Evolutionary conservation across 2,888 invertebrate genomes (phyloP), one percentile per base, ranked within the genome.

Genomic region (Ennomos erosarius): DNA sequence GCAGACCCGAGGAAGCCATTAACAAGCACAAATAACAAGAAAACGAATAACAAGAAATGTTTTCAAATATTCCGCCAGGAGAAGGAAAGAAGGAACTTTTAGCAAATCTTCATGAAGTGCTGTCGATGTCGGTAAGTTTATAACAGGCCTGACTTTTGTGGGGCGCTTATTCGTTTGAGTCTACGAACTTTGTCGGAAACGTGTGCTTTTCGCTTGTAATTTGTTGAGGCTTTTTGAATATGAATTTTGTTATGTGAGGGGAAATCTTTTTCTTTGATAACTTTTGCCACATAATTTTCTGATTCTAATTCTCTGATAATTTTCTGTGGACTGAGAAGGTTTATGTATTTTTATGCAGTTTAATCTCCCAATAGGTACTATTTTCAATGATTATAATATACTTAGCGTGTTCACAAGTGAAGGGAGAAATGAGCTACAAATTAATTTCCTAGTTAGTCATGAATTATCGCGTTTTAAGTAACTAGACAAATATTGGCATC

Each of bases 91-190:
- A 46, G 26, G 44, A 60, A 59, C 34, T 59, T 59, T 51, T 55
- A 60, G 55, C 55, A 55, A 55, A 51, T 50, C 51, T 13, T 43
- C 51, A 39, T 37, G 47, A 47, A 60, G 51, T 55, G 34, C 43
- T 55, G 59, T 40, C 10, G 16, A 44, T 55, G 59, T 40, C 10
- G 16, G 49, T n/a, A 37, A 46, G 39, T 45, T 58, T 53, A 36
- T 55, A 55, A 51, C 59, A 55, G 38, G 49, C 48, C 44, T 51
- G 55, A 39, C 13, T 35, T 40, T 42, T 50, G 38, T n/a, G 51
- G 36, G 38, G 49, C 16, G 26, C 46, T 48, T 39, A 10, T 33
- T 45, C 9, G 44, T 35, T 51, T 13, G 43, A 33, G 43, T 53
- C 58, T 43, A 2, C 51, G 10, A 45, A 50, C 8, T 48, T 54